phyloP scores from a whole-genome alignment of 2,113 vertebrate genomes.

The Gasterosteus nipponicus region DNA sequence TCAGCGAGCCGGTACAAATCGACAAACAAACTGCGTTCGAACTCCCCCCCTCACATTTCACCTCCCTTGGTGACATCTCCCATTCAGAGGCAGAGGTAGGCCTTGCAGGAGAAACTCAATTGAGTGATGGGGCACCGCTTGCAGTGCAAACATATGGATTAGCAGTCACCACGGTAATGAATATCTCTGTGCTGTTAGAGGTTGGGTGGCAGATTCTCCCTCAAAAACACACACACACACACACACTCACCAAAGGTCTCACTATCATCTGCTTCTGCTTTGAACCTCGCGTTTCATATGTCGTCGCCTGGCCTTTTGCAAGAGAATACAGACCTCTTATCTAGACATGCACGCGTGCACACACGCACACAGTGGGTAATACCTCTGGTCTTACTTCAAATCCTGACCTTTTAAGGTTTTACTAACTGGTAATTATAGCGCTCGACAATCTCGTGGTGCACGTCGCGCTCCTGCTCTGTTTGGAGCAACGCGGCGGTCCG shows the following conservation, averaged over 20 bases:
- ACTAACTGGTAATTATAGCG: conserved; percentile 39
- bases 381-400: conserved; percentile 53
- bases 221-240: background rate
- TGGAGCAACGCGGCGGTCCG: conserved; percentile 41
- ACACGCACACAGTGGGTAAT: conserved; percentile 28
- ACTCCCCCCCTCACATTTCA: conserved; percentile 59
- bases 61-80: conserved; percentile 51
- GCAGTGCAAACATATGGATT: conserved; percentile 76
- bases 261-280: conserved; percentile 50
- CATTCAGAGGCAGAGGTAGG: conserved; percentile 50
- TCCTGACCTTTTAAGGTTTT: conserved; percentile 65
- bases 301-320: conserved; percentile 59
- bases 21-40: conserved; percentile 63
- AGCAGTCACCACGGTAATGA: conserved; percentile 71
- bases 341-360: conserved; percentile 20
- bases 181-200: conserved; percentile 57
- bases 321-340: conserved; percentile 42
- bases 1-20: conserved; percentile 57
- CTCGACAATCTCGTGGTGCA: conserved; percentile 41
- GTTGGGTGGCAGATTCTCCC: conserved; percentile 42
- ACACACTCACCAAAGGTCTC: conserved; percentile 22
- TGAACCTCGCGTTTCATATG: conserved; percentile 55
- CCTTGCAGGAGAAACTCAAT: conserved; percentile 55
- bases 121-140: conserved; percentile 62
- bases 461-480: conserved; percentile 49